Evolutionary conservation across 92 coral and sea anemone genomes (phyloP), one percentile per base, ranked within the genome.

Genomic region (Desmophyllum pertusum): DNA sequence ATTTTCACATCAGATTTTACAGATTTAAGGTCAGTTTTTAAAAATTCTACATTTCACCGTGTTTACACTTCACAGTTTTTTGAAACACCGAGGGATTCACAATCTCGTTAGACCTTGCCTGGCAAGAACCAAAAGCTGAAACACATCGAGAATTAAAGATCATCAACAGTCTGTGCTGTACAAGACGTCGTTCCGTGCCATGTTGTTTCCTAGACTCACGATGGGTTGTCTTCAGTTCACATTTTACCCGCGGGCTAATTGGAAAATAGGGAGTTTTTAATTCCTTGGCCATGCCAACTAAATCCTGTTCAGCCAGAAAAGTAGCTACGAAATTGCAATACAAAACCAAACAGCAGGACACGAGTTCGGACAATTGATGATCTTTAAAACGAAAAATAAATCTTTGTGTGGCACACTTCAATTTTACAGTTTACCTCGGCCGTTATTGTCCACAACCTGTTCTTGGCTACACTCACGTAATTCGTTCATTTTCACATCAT

Each of bases 1-100:
- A 80, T 80, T 80, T 68, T 65, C 76, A 67, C 67, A 48, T 80
- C 84, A 80, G 66, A 21, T 80, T 50, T 67, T 37, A 59, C 61
- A 68, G n/a, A 46, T 68, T 50, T 36, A 6, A 67, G 45, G 42
- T 62, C 40, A 39, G 37, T 61, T 77, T 33, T 45, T 69, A 66
- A 45, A 67, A 67, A 67, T 29, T 45, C 57, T 52, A 67, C 65
- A 48, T 62, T 50, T 35, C 66, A 15, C 39, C 40, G 27, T 48
- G 57, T 67, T 40, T 35, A 67, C 62, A 67, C 50, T 36, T 67
- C 45, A 79, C 27, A 61, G 71, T 46, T n/a, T 46, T 45, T 33
- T 10, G 17, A 23, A 10, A 74, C 61, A 11, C 6, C 50, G 6
- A n/a, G n/a, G n/a, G 1, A 40, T 19, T 25, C 55, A 38, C 41